Evolutionary conservation across 2,888 invertebrate genomes (phyloP).

Genomic region (Brenthis hecate): DNA sequence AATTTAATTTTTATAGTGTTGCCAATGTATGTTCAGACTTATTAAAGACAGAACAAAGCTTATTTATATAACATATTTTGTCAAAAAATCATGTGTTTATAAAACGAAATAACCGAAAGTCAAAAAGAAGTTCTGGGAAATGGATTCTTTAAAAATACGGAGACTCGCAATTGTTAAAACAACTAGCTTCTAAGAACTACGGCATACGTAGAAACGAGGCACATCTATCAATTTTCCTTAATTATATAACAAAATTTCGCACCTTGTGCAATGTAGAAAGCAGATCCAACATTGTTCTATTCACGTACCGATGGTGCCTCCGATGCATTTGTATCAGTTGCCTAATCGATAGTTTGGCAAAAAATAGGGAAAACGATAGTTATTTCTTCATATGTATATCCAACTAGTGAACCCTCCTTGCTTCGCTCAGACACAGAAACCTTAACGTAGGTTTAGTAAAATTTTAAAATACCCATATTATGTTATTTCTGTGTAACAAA

Average conservation of each 20-base stretch:
- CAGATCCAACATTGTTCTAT: conserved; percentile 5
- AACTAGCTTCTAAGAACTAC: background rate
- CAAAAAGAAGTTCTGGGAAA: background rate
- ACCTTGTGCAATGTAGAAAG: conserved; percentile 29
- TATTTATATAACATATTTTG: no score
- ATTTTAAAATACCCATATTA: no score
- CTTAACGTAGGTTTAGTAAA: no score
- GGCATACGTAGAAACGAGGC: background rate
- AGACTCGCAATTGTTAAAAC: background rate
- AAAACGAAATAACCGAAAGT: no score
- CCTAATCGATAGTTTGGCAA: conserved; percentile 11
- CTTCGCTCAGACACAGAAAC: no score
- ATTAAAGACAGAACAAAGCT: no score
- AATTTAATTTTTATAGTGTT: no score
- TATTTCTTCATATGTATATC: no score
- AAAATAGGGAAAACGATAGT: background rate
- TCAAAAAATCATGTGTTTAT: no score
- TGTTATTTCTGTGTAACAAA: no score
- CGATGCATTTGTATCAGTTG: conserved; percentile 33
- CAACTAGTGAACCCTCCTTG: no score
- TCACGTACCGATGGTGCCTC: conserved; percentile 21
- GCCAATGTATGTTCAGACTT: no score
- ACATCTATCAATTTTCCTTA: conserved; percentile 1
- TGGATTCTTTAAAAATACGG: background rate
- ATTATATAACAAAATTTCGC: conserved; percentile 7